Evolutionary conservation across 2,797 vertebrate species (phyloP).

Genomic region (Sebastes iracundus): DNA sequence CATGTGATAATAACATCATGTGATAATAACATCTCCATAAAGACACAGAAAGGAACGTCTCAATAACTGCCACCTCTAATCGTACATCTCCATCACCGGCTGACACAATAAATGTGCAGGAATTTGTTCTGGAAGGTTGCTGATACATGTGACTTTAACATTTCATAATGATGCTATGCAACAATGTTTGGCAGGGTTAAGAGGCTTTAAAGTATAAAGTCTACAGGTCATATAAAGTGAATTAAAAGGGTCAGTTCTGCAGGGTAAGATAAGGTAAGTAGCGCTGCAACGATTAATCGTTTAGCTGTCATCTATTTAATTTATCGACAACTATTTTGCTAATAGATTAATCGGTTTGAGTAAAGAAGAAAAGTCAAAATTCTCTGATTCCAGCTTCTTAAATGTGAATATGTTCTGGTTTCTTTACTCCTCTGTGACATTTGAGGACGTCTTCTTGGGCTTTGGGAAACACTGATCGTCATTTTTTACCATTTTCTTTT

Average conservation of each 20-base stretch:
- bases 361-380: too few relatives aligned
- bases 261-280: background rate
- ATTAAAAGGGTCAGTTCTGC: background rate
- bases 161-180: background rate
- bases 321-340: too few relatives aligned
- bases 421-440: too few relatives aligned
- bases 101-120: background rate
- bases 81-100: background rate
- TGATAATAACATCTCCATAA: background rate
- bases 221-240: background rate
- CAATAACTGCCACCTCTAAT: constrained; percentile 13
- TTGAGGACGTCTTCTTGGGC: too few relatives aligned
- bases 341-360: too few relatives aligned
- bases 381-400: too few relatives aligned
- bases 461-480: too few relatives aligned
- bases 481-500: too few relatives aligned
- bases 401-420: too few relatives aligned
- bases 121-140: background rate
- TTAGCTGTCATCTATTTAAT: too few relatives aligned
- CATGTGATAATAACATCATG: background rate
- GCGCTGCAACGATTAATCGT: too few relatives aligned
- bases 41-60: constrained; percentile 40
- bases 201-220: background rate
- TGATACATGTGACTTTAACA: background rate
- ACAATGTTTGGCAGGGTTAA: background rate